Evolutionary conservation across 1,140 invertebrate genomes (phyloP).

Genomic region (Bombus affinis): DNA sequence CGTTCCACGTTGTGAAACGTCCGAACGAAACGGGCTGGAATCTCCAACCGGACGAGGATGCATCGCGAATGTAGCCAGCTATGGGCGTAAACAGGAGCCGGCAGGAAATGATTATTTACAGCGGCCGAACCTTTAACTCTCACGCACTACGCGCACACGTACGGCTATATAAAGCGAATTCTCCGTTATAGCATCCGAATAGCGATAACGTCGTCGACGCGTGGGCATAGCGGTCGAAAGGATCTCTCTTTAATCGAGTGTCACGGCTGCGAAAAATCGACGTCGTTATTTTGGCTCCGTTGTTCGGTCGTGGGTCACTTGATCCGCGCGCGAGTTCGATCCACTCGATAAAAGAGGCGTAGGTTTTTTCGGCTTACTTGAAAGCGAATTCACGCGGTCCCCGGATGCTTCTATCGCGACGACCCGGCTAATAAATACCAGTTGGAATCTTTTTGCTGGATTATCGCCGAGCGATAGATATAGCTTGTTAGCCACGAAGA

Average conservation of each 20-base stretch:
- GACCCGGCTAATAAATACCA: background rate
- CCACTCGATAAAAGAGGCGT: background rate
- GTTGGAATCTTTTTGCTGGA: background rate
- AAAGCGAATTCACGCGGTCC: background rate
- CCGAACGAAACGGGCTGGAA: conserved; percentile 26
- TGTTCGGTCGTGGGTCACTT: background rate
- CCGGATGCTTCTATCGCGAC: background rate
- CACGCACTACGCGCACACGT: background rate
- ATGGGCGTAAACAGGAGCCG: conserved; percentile 57
- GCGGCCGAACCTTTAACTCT: conserved; percentile 47
- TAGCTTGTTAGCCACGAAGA: conserved; percentile 32
- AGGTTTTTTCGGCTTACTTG: background rate
- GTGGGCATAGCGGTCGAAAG: conserved; percentile 1
- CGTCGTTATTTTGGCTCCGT: background rate
- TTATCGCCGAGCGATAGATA: conserved; percentile 39
- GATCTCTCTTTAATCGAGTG: too few relatives aligned
- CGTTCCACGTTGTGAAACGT: background rate
- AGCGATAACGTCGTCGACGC: conserved; percentile 10
- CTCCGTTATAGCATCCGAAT: background rate
- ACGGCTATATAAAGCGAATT: background rate
- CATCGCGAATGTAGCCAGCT: background rate
- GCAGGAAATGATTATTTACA: conserved; percentile 65
- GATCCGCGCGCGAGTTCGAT: background rate
- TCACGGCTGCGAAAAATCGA: background rate
- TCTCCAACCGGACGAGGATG: conserved; percentile 19